Evolutionary conservation across 2,797 vertebrate species (phyloP).

Genomic region (Brachymystax lenok): DNA sequence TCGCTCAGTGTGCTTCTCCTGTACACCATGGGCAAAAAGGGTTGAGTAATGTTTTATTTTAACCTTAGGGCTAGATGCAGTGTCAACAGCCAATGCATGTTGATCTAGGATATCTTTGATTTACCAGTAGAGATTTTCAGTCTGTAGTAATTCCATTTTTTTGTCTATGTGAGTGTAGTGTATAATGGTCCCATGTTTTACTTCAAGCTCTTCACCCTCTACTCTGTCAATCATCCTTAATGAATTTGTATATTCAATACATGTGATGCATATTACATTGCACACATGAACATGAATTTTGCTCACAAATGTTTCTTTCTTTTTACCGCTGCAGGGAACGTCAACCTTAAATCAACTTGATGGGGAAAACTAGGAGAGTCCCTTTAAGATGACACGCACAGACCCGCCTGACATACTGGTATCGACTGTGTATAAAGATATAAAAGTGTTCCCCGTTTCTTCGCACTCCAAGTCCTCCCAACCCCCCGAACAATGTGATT

Average conservation of each 20-base stretch:
- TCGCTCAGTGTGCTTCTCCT: too few species aligned
- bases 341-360: conserved; percentile 82
- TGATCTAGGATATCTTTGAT: neutral
- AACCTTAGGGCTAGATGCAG: neutral
- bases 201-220: neutral
- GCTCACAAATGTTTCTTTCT: conserved; percentile 37
- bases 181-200: neutral
- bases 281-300: conserved; percentile 7
- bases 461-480: conserved; percentile 71
- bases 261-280: neutral
- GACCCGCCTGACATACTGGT: conserved; percentile 93
- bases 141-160: neutral
- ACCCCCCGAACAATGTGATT: conserved; percentile 85
- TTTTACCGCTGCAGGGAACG: conserved; percentile 59
- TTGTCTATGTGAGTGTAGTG: neutral
- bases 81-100: neutral
- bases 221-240: neutral
- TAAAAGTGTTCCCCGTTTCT: conserved; percentile 84
- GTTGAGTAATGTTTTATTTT: neutral
- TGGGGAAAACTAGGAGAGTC: conserved; percentile 78
- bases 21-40: neutral
- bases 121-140: neutral
- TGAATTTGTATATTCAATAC: neutral
- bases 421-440: conserved; percentile 92
- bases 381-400: conserved; percentile 99